Percentiles rank a stretch among this genome's conserved stretches.
phyloP scores from a whole-genome alignment of 1,140 invertebrate species.

The Riptortus pedestris region DNA sequence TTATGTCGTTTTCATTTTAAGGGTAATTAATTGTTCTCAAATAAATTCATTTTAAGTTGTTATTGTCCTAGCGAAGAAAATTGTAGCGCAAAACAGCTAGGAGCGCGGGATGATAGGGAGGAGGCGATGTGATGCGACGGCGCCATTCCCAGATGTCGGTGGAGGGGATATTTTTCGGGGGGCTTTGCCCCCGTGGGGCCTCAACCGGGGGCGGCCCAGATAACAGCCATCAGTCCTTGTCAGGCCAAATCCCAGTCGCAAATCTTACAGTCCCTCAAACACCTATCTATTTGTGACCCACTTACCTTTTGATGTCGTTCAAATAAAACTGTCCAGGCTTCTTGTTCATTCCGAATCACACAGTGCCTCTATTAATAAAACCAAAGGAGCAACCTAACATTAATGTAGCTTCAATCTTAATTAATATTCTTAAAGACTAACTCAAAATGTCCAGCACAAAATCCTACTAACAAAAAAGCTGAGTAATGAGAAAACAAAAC shows the following conservation, averaged over 20 bases:
- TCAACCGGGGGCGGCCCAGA: neutral
- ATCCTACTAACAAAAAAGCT: too few species aligned
- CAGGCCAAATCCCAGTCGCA: too few species aligned
- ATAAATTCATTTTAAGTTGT: neutral
- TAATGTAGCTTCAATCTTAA: too few species aligned
- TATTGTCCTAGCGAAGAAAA: neutral
- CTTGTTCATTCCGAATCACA: neutral
- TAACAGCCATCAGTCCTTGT: neutral
- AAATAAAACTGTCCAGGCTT: neutral
- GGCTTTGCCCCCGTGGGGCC: conserved; percentile 3
- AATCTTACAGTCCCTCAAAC: neutral
- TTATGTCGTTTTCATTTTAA: too few species aligned
- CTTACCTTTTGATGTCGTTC: neutral
- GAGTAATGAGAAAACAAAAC: too few species aligned
- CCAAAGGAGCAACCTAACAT: too few species aligned
- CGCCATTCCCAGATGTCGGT: neutral
- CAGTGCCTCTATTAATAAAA: too few species aligned
- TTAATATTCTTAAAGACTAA: too few species aligned
- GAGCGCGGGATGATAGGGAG: neutral
- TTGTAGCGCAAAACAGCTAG: neutral
- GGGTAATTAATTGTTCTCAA: too few species aligned
- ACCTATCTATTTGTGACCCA: neutral
- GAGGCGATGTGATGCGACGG: neutral
- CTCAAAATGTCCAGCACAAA: too few species aligned
- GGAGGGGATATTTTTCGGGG: conserved; percentile 1